phyloP scores from a whole-genome alignment of 2,888 invertebrate species.

The Sarcophaga rosellei region DNA sequence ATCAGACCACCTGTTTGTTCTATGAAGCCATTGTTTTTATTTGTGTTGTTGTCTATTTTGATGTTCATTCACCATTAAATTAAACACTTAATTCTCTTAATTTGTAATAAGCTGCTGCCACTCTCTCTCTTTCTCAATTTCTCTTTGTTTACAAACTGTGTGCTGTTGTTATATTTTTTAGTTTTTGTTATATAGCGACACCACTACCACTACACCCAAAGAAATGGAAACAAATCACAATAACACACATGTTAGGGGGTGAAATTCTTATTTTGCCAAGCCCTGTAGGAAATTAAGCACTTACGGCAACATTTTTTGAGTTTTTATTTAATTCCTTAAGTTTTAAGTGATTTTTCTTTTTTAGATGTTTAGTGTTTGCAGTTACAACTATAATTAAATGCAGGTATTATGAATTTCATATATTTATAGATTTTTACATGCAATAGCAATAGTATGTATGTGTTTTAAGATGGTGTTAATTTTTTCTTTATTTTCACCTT shows the following conservation, averaged over 20 bases:
- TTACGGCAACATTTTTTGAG: slow-evolving; percentile 46
- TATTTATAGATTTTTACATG: slow-evolving; percentile 45
- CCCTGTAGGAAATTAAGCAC: slow-evolving; percentile 26
- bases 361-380: slow-evolving; percentile 4
- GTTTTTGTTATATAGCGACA: not conserved
- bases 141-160: not conserved
- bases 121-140: not conserved
- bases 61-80: not conserved
- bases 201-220: not conserved
- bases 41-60: not conserved
- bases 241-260: not conserved
- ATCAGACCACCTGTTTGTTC: not conserved
- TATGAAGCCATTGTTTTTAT: not conserved
- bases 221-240: not conserved
- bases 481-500: slow-evolving; percentile 48
- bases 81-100: slow-evolving; percentile 5
- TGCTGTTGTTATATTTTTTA: not conserved
- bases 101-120: not conserved
- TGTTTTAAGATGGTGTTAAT: slow-evolving; percentile 44
- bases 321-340: not conserved
- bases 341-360: slow-evolving; percentile 5
- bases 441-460: not conserved
- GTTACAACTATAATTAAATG: slow-evolving; percentile 10
- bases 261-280: slow-evolving; percentile 22
- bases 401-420: not conserved